Evolutionary conservation across 2,797 vertebrate genomes (phyloP).

Genomic region (Cyprinella venusta): DNA sequence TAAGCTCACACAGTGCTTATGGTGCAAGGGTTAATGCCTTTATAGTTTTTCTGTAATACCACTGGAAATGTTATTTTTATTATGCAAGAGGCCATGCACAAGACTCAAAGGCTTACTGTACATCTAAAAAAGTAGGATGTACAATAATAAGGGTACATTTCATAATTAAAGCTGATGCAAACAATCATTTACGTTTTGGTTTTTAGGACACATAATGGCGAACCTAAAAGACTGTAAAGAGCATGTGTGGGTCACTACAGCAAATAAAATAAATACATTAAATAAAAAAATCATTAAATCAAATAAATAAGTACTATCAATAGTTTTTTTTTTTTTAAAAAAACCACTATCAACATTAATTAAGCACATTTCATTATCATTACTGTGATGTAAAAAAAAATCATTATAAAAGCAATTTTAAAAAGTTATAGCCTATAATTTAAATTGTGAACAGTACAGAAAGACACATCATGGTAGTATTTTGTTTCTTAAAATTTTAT

Average conservation of each 20-base stretch:
- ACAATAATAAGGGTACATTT: not conserved
- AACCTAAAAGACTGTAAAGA: not conserved
- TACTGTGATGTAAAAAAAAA: not conserved
- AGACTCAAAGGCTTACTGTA: constrained; percentile 8
- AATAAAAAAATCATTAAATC: not conserved
- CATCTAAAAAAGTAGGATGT: not conserved
- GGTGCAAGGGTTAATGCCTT: not conserved
- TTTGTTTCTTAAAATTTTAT: too few relatives aligned
- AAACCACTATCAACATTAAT: too few relatives aligned
- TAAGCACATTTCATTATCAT: not conserved
- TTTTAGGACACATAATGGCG: not conserved
- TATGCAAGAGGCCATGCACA: not conserved
- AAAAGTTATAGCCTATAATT: too few relatives aligned
- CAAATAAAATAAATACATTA: not conserved
- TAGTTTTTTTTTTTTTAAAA: too few relatives aligned
- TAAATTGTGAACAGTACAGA: too few relatives aligned
- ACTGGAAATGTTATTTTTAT: not conserved
- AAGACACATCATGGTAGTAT: too few relatives aligned
- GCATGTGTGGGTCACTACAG: not conserved
- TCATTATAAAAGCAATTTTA: not conserved
- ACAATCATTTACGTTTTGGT: not conserved
- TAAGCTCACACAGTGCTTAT: not conserved
- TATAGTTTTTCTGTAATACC: not conserved
- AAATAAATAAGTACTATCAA: too few relatives aligned
- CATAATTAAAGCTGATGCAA: not conserved